phyloP scores from a whole-genome alignment of 2,113 vertebrate genomes.

The Carassius gibelio region DNA sequence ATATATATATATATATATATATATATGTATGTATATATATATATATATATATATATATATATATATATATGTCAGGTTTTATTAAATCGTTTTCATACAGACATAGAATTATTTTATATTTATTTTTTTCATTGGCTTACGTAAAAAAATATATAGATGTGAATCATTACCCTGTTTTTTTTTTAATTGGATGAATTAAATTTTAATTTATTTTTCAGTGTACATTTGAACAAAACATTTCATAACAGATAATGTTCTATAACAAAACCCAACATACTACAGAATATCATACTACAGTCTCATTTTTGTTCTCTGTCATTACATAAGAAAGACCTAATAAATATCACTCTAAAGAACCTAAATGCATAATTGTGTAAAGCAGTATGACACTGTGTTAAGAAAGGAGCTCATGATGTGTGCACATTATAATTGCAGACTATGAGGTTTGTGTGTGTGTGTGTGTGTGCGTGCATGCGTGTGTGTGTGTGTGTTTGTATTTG shows the following conservation, averaged over 20 bases:
- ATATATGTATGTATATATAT: too few species aligned
- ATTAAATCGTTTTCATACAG: too few species aligned
- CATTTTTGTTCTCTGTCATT: neutral
- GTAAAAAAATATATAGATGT: too few species aligned
- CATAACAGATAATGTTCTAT: neutral
- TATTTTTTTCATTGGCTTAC: too few species aligned
- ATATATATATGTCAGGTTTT: too few species aligned
- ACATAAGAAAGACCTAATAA: neutral
- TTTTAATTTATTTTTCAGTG: too few species aligned
- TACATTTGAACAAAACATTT: neutral
- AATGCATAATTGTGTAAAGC: neutral
- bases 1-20: too few species aligned
- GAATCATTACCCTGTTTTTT: too few species aligned
- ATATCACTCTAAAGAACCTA: neutral
- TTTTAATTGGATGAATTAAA: too few species aligned
- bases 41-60: too few species aligned
- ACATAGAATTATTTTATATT: too few species aligned
- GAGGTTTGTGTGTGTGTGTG: neutral
- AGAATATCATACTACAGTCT: neutral
- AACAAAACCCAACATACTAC: neutral
- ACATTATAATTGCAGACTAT: slow-evolving; percentile 1
- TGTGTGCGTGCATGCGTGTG: neutral
- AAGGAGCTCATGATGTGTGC: neutral
- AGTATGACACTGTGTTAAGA: neutral
- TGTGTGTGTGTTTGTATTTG: neutral